phyloP scores from a whole-genome alignment of 92 coral and sea anemone genomes.

The Siderastrea radians region DNA sequence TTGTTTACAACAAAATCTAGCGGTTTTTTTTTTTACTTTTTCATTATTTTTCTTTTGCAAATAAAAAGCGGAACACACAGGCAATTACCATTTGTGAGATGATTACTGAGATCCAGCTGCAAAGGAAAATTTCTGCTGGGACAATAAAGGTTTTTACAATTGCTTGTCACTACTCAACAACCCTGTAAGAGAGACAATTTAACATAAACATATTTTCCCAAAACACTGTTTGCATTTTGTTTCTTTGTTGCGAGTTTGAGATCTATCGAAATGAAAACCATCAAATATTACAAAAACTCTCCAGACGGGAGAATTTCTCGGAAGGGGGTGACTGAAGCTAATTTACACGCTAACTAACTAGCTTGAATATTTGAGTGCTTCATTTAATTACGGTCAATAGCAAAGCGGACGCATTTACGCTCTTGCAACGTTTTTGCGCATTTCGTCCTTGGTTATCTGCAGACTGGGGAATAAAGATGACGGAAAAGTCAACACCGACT shows the following conservation, averaged over 20 bases:
- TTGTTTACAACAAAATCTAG: background rate
- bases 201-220: too few species aligned
- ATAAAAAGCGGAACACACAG: background rate
- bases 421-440: background rate
- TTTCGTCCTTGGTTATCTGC: background rate
- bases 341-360: slow-evolving; percentile 21
- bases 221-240: background rate
- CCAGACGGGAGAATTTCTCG: background rate
- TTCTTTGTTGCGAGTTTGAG: background rate
- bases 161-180: slow-evolving; percentile 13
- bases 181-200: background rate
- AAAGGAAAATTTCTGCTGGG: background rate
- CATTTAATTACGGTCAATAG: slow-evolving; percentile 11
- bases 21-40: background rate
- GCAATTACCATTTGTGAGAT: background rate
- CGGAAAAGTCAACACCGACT: slow-evolving; percentile 13
- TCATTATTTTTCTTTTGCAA: background rate
- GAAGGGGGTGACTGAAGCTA: slow-evolving; percentile 26
- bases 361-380: slow-evolving; percentile 50
- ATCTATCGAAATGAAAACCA: background rate
- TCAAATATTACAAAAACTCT: background rate
- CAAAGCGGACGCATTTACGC: background rate
- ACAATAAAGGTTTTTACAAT: background rate
- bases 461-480: background rate
- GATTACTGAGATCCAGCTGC: slow-evolving; percentile 19